Conservation (phyloP, 2,888 invertebrate genomes). For the Phengaris arion region DNA sequence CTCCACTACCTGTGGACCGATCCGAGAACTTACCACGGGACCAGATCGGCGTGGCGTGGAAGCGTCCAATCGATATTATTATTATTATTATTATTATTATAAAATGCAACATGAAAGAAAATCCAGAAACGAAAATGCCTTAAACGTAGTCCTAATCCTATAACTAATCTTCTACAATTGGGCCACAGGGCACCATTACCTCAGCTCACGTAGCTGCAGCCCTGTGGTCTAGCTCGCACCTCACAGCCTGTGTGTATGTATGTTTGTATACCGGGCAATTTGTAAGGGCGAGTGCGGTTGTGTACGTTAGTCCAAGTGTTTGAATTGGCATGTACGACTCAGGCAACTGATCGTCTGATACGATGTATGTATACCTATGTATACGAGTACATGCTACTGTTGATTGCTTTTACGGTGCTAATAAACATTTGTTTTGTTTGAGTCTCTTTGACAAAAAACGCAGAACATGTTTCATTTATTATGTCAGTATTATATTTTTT, state of each 20-base stretch:
- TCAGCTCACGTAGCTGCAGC: not conserved
- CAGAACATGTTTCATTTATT: not conserved
- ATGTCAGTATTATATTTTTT: not conserved
- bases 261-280: constrained; percentile 25
- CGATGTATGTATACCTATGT: not conserved
- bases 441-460: not conserved
- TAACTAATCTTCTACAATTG: not conserved
- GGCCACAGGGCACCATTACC: not conserved
- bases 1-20: too few species aligned
- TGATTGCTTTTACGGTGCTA: constrained; percentile 8
- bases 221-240: not conserved
- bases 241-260: not conserved
- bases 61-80: too few species aligned
- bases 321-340: constrained; percentile 23
- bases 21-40: too few species aligned
- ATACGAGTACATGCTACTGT: not conserved
- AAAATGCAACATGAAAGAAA: too few species aligned
- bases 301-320: constrained; percentile 35
- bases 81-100: too few species aligned
- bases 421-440: not conserved
- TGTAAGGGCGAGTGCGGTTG: constrained; percentile 37
- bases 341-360: not conserved
- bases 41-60: too few species aligned
- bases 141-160: not conserved
- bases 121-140: not conserved